Base-by-base conservation (phyloP, 2,888 invertebrate genomes). In the Xestia c-nigrum region DNA sequence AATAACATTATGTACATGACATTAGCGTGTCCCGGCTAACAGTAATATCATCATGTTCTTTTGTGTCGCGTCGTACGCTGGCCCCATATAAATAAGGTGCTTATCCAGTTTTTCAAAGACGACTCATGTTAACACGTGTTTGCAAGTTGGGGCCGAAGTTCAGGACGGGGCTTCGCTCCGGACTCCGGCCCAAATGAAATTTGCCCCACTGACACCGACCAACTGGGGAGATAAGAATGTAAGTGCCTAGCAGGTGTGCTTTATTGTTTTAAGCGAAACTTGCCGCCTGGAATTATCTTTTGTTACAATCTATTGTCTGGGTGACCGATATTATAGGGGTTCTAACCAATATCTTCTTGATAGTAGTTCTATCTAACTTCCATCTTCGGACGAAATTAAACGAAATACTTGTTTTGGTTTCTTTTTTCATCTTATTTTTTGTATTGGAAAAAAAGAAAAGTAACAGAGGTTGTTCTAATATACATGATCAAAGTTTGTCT, bases 51-150 rank as follows among this genome's bases (percentile, higher is more conserved):
- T 95, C 94, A 95, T 94, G 94, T 93, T 94, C 94, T 93, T 94
- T 94, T 94, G 93, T 95, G 95, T 95, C 93, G 93, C 92, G 88
- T 88, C 92, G 94, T 92, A 96, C 96, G 96, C 94, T 94, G 90
- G 94, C 92, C 94, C 94, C 96, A 96, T 96, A 96, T 94, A 96
- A 96, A 96, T 96, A 96, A 95, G 96, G 94, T 92, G 90, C 92
- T 95, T 95, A 95, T 94, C 93, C 94, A 95, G 93, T 96, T 96
- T 95, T 96, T 96, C 95, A 94, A 95, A 96, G 95, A 94, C 91
- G 94, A 94, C 89, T 93, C 93, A 91, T 94, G 96, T 94, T 95
- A 96, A 96, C 96, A 96, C 95, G 94, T 96, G 95, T 95, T 94
- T 90, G 85, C 89, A 90, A 94, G 93, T 93, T 94, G 85, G 90